These are phyloP conservation scores for Eupeodes luniger DNA, from an alignment of 2,888 invertebrate species.

Conservation along the genomic window DNA sequence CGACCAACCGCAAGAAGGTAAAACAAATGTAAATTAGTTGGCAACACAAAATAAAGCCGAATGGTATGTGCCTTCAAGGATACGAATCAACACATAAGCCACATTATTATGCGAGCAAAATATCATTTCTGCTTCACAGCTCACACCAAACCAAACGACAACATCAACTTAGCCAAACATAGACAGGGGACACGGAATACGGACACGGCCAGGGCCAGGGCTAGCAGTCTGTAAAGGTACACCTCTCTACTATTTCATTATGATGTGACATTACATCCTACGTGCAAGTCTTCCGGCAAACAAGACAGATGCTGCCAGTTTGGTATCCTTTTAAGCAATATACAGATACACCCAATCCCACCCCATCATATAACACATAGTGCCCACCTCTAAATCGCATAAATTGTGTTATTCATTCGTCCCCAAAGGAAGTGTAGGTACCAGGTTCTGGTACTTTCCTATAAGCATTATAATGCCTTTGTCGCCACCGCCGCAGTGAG, in stretches of 20 bases:
- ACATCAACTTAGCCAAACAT: slow-evolving; percentile 44
- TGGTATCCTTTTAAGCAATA: slow-evolving; percentile 28
- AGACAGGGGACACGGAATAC: background rate
- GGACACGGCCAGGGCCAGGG: background rate
- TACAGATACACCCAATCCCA: background rate
- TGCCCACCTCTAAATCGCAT: slow-evolving; percentile 24
- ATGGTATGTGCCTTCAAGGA: slow-evolving; percentile 21
- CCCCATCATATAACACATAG: background rate
- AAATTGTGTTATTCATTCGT: slow-evolving; percentile 69
- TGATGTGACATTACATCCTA: slow-evolving; percentile 32
- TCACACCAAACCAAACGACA: slow-evolving; percentile 20
- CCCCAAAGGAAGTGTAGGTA: slow-evolving; percentile 23
- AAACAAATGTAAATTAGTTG: slow-evolving; percentile 60
- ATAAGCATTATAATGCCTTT: background rate
- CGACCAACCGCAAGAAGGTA: background rate
- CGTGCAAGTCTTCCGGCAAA: slow-evolving; percentile 47
- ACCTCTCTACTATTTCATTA: slow-evolving; percentile 4
- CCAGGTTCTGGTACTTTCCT: too few relatives aligned
- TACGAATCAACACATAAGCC: slow-evolving; percentile 4
- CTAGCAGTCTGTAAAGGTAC: slow-evolving; percentile 19
- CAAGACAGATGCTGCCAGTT: slow-evolving; percentile 48
- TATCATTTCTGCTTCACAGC: slow-evolving; percentile 21
- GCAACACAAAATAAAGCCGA: slow-evolving; percentile 18
- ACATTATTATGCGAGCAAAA: slow-evolving; percentile 25
- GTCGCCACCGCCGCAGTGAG: too few relatives aligned